Evolutionary conservation across 2,888 invertebrate genomes (phyloP).

Genomic region (Callinectes sapidus): DNA sequence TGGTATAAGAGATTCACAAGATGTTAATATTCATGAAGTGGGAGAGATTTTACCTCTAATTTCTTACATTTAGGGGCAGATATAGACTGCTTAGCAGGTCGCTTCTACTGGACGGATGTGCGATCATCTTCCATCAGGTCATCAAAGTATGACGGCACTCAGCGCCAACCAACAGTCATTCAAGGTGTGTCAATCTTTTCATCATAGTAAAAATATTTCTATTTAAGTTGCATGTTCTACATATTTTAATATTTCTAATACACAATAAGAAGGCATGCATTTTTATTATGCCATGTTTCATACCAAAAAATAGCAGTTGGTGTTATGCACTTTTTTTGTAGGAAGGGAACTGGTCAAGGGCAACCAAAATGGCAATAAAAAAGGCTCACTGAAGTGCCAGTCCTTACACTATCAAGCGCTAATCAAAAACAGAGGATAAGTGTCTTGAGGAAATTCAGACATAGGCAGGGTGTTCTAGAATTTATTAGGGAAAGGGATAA

Average conservation of each 20-base stretch:
- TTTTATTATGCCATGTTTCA: background rate
- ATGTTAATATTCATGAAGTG: background rate
- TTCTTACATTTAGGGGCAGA: conserved; percentile 80
- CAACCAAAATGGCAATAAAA: too few species aligned
- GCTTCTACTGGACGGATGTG: conserved; percentile 96
- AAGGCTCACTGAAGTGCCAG: too few species aligned
- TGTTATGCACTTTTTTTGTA: too few species aligned
- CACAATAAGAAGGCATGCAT: background rate
- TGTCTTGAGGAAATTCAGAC: too few species aligned
- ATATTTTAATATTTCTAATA: background rate
- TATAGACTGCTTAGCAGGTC: conserved; percentile 90
- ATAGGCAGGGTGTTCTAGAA: too few species aligned
- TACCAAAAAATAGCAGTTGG: background rate
- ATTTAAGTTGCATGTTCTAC: background rate
- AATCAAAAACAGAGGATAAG: too few species aligned
- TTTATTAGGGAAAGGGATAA: too few species aligned
- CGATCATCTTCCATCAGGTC: conserved; percentile 85
- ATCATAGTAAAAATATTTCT: background rate
- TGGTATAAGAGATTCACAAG: background rate
- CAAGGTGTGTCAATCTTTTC: conserved; percentile 76
- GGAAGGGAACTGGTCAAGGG: too few species aligned
- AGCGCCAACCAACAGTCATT: conserved; percentile 81
- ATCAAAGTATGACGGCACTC: conserved; percentile 86
- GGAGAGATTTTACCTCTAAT: background rate
- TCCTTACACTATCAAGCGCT: too few species aligned